These are phyloP conservation scores for Bubalus kerabau DNA, from an alignment of 2,113 vertebrate species.

Conservation along the genomic window DNA sequence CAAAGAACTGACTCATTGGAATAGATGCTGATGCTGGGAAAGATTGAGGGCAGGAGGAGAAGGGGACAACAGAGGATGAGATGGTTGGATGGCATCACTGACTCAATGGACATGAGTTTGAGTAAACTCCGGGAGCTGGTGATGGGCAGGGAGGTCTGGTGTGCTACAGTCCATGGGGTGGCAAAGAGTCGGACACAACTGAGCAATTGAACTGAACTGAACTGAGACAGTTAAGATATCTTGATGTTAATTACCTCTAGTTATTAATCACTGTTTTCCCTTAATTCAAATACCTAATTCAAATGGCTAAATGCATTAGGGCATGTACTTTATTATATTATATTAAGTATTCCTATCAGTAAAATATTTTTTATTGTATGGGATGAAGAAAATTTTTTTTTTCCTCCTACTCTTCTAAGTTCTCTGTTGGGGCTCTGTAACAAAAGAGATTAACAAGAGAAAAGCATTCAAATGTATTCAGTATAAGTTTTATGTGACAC, in stretches of 20 bases:
- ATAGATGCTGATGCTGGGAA: not conserved
- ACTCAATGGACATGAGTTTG: not conserved
- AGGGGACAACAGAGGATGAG: not conserved
- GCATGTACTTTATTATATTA: not conserved
- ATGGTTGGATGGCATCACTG: not conserved
- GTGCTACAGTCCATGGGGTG: not conserved
- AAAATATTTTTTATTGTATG: not conserved
- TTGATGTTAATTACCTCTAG: not conserved
- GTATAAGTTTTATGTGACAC: not conserved
- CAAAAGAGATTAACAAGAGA: not conserved
- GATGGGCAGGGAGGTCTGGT: not conserved
- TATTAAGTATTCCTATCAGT: not conserved
- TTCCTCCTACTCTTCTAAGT: not conserved
- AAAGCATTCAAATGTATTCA: not conserved
- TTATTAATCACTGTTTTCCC: not conserved
- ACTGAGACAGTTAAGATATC: not conserved
- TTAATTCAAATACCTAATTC: conserved; percentile 5
- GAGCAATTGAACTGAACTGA: not conserved
- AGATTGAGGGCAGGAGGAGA: not conserved
- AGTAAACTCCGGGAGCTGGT: not conserved
- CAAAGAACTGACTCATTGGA: not conserved
- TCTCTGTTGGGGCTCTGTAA: not conserved
- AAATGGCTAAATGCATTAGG: not conserved
- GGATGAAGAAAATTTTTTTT: not conserved
- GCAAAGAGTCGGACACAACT: not conserved